Percentiles rank a stretch among this genome's conserved stretches.
Conservation (phyloP, 35 echinoderm and acorn worm genomes). For the Hemicentrotus pulcherrimus region DNA sequence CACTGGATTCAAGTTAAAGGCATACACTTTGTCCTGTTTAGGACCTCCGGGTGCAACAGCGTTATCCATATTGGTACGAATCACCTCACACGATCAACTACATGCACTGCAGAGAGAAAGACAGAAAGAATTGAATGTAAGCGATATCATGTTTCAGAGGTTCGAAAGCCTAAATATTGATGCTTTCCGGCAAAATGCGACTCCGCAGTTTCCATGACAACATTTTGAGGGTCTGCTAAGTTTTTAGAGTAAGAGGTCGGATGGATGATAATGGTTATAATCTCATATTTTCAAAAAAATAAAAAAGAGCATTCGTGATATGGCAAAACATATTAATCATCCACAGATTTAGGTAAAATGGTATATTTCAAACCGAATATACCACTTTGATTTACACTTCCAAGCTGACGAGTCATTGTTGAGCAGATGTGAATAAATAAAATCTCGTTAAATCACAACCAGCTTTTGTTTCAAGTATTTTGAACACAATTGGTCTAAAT, state of each 20-base stretch:
- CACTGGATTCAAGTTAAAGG: slow-evolving; percentile 50
- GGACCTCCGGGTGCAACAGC: slow-evolving; percentile 43
- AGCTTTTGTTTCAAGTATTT: too few species aligned
- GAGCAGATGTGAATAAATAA: too few species aligned
- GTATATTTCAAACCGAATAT: too few species aligned
- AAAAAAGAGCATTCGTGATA: too few species aligned
- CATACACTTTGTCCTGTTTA: slow-evolving; percentile 42
- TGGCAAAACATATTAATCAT: too few species aligned
- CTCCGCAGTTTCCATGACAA: neutral
- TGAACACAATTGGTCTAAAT: too few species aligned
- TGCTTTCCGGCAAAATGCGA: slow-evolving; percentile 34
- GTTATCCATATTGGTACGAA: slow-evolving; percentile 34
- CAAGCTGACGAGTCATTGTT: too few species aligned
- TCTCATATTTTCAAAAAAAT: neutral
- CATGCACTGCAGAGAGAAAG: slow-evolving; percentile 12
- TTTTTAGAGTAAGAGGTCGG: neutral
- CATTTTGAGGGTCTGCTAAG: neutral
- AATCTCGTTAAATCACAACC: too few species aligned
- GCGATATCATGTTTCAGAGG: neutral
- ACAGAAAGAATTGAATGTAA: neutral
- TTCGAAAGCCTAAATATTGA: slow-evolving; percentile 16
- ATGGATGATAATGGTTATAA: neutral
- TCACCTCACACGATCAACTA: neutral
- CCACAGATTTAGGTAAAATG: too few species aligned
- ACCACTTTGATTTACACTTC: too few species aligned